Evolutionary conservation across 1,140 invertebrate species (phyloP).

Genomic region (Helicoverpa armigera): DNA sequence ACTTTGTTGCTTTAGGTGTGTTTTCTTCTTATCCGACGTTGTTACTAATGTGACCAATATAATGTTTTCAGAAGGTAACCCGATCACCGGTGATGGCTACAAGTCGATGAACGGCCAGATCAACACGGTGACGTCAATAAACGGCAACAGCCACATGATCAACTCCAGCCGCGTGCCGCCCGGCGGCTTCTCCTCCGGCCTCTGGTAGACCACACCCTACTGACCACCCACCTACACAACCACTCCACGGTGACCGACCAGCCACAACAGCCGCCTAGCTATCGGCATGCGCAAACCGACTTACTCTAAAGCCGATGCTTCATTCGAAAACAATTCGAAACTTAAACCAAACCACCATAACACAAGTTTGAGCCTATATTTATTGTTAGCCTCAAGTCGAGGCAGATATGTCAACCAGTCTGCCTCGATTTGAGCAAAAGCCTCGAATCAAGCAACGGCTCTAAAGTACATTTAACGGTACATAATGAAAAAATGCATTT

Average conservation of each 20-base stretch:
- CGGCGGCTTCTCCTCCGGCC: slow-evolving; percentile 83
- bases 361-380: slow-evolving; percentile 3
- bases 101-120: slow-evolving; percentile 86
- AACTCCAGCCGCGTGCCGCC: slow-evolving; percentile 82
- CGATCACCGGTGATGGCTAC: slow-evolving; percentile 86
- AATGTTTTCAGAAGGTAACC: slow-evolving; percentile 84
- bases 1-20: slow-evolving; percentile 22
- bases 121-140: slow-evolving; percentile 84
- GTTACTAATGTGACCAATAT: slow-evolving; percentile 35
- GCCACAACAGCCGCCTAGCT: slow-evolving; percentile 48
- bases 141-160: slow-evolving; percentile 78
- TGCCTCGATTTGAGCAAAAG: slow-evolving; percentile 8
- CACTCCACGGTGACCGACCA: slow-evolving; percentile 55
- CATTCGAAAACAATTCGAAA: background rate
- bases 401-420: background rate
- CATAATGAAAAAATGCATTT: slow-evolving; percentile 60
- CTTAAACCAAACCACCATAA: background rate
- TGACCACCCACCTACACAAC: slow-evolving; percentile 48
- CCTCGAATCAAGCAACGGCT: slow-evolving; percentile 39
- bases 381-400: slow-evolving; percentile 13
- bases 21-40: slow-evolving; percentile 7
- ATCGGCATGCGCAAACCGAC: slow-evolving; percentile 50
- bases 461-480: slow-evolving; percentile 44
- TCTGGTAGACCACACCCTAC: slow-evolving; percentile 77
- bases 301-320: slow-evolving; percentile 42